Evolutionary conservation across 2,113 vertebrate species (phyloP).

Genomic region (Salvelinus namaycush): DNA sequence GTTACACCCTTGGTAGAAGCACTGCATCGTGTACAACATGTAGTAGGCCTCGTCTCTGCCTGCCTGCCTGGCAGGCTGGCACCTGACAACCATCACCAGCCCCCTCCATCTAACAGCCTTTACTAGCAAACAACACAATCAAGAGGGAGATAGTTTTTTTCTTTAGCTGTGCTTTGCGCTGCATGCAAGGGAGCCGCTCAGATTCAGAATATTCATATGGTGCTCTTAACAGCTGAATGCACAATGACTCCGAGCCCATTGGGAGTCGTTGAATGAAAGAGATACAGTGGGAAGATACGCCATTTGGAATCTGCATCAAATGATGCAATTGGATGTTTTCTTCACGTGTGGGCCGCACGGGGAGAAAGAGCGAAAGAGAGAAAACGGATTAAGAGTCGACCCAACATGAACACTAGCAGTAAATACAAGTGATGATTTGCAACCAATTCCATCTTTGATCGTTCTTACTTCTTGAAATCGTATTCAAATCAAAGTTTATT

Average conservation of each 20-base stretch:
- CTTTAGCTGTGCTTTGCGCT: conserved; percentile 4
- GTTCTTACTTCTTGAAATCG: no score
- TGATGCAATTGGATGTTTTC: conserved; percentile 28
- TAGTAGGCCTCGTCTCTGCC: no score
- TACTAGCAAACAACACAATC: conserved; percentile 32
- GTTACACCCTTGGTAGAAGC: no score
- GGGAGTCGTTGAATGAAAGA: conserved; percentile 38
- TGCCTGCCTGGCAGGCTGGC: no score
- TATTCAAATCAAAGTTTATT: no score
- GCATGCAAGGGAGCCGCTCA: conserved; percentile 29
- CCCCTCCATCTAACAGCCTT: conserved; percentile 17
- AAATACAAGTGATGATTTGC: no score
- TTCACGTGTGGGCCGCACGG: conserved; percentile 27
- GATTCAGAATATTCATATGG: conserved; percentile 57
- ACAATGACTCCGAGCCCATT: conserved; percentile 40
- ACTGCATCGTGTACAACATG: no score
- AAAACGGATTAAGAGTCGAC: neutral
- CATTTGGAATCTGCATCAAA: conserved; percentile 53
- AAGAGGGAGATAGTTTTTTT: conserved; percentile 16
- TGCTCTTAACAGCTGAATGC: conserved; percentile 56
- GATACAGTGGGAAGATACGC: conserved; percentile 33
- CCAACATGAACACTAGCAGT: no score
- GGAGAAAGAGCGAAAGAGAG: conserved; percentile 2
- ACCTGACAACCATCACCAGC: conserved; percentile 21
- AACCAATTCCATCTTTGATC: no score